A percentile compares a stretch with the other conserved stretches of the same genome.
Evolutionary conservation across 2,888 invertebrate species (phyloP).

Genomic region (Celastrina argiolus): DNA sequence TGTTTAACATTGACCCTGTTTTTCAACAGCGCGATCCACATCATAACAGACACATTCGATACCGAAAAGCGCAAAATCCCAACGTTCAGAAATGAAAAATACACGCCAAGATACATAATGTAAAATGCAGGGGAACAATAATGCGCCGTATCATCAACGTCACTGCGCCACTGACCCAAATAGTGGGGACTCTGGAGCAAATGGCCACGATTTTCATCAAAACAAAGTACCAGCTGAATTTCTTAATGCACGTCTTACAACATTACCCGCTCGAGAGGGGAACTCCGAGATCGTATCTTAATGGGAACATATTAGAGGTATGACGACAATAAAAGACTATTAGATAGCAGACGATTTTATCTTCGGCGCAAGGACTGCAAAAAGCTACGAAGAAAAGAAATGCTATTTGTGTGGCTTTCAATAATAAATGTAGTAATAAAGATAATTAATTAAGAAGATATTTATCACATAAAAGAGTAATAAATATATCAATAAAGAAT

Average conservation of each 20-base stretch:
- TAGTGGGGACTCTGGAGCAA: constrained; percentile 59
- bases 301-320: constrained; percentile 7
- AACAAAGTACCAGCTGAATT: constrained; percentile 14
- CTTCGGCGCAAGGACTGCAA: background rate
- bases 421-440: background rate
- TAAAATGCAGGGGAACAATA: constrained; percentile 55
- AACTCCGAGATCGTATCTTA: constrained; percentile 5
- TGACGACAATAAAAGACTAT: background rate
- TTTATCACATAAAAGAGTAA: background rate
- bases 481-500: background rate
- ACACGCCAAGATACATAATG: constrained; percentile 40
- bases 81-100: constrained; percentile 29
- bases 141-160: constrained; percentile 51
- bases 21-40: background rate
- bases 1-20: background rate
- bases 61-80: background rate
- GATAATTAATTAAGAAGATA: background rate
- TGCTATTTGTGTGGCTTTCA: background rate
- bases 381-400: background rate
- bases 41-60: background rate
- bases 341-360: background rate
- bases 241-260: constrained; percentile 13
- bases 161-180: constrained; percentile 68
- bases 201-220: constrained; percentile 48
- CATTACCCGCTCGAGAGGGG: constrained; percentile 4